Evolutionary conservation across 2,797 vertebrate species (phyloP), one percentile per base, ranked within the genome.

Genomic region (Phrynocephalus vlangalii): DNA sequence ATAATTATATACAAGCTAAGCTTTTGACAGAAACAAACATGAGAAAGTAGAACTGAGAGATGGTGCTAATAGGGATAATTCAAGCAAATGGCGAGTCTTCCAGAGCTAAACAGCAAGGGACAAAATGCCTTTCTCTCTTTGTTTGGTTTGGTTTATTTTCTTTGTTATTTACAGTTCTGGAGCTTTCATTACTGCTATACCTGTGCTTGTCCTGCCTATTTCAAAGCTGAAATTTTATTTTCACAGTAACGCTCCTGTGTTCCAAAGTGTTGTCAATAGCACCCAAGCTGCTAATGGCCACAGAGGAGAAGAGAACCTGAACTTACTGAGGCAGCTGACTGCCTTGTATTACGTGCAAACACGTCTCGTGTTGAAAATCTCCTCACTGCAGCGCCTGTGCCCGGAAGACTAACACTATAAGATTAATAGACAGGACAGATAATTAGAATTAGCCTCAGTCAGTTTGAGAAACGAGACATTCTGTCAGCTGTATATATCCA

Each of bases 381-480:
- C 81, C 83, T 86, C 52, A 6, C 66, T 88, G 79, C 84, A 73
- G 85, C 7, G 13, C 71, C 82, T 91, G 22, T 1, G 87, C 72
- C 84, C 87, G 85, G 81, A 86, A 86, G 60, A 92, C 87, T 90
- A 89, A 91, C 1, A 26, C 0, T 0, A 1, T 8, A 71, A 90
- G 90, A 90, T 72, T 90, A 90, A 72, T 87, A 87, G 88, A 93
- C 84, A 93, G 90, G 79, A 87, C 38, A 89, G 83, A 83, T 56
- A 85, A 92, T 92, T 90, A 24, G 66, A 80, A 91, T 92, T 86
- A 91, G 91, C 88, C 92, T 92, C 79, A 87, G 91, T 86, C 85
- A 85, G 90, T 87, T 86, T 88, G 88, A 91, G 68, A 83, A 76
- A 85, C 6, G 90, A 89, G 77, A 89, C 88, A 91, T 87, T 93